Evolutionary conservation across 2,797 vertebrate genomes (phyloP).

Genomic region (Fistularia commersonii): DNA sequence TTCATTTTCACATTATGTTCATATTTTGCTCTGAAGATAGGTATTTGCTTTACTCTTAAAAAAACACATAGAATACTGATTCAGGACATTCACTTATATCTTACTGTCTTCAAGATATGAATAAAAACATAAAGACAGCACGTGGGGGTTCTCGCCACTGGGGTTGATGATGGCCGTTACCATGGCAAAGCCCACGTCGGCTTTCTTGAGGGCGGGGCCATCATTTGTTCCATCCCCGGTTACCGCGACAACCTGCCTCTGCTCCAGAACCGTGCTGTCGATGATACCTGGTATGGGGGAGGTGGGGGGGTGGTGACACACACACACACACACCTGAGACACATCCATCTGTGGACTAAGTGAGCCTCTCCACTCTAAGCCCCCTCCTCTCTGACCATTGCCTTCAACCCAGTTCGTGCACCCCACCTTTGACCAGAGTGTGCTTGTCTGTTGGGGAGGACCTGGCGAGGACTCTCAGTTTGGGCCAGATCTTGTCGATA

Average conservation of each 20-base stretch:
- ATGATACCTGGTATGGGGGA: constrained; percentile 84
- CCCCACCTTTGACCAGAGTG: constrained; percentile 92
- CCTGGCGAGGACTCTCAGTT: constrained; percentile 90
- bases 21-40: no score
- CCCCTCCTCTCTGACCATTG: no score
- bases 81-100: no score
- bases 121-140: no score
- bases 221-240: constrained; percentile 97
- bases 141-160: no score
- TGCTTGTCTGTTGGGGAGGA: constrained; percentile 96
- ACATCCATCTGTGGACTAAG: background rate
- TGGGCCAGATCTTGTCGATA: constrained; percentile 96
- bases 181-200: constrained; percentile 98
- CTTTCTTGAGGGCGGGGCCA: constrained; percentile 97
- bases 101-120: no score
- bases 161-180: constrained; percentile 59
- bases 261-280: constrained; percentile 90
- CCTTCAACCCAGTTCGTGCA: background rate
- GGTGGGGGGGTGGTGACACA: background rate
- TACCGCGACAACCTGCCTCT: constrained; percentile 95
- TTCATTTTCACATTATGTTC: no score
- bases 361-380: no score
- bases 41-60: background rate
- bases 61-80: background rate
- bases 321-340: constrained; percentile 1